Percentiles rank a stretch among this genome's conserved stretches.
These are phyloP conservation scores for Agonopterix arenella DNA, from an alignment of 2,888 invertebrate species.

Conservation along the genomic window DNA sequence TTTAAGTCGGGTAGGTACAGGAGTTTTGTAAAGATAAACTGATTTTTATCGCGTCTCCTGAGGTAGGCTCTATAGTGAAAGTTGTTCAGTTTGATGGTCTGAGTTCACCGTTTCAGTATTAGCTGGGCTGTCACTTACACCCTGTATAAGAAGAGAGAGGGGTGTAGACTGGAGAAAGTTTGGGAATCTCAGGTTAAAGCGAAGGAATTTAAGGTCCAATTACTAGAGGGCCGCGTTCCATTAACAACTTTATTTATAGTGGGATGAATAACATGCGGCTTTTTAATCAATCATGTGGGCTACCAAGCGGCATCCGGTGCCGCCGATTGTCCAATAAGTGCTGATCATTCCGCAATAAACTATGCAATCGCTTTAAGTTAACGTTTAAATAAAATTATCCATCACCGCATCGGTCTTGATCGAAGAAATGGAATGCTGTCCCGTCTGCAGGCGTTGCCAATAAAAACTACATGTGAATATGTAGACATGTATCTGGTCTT, in stretches of 20 bases:
- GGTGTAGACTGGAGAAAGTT: neutral
- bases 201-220: conserved; percentile 64
- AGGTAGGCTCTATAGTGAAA: too few species aligned
- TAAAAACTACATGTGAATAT: conserved; percentile 3
- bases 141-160: too few species aligned
- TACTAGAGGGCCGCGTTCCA: conserved; percentile 54
- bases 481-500: too few species aligned
- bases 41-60: too few species aligned
- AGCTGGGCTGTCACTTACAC: too few species aligned
- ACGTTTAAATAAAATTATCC: conserved; percentile 24
- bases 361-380: conserved; percentile 18
- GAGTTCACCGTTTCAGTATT: too few species aligned
- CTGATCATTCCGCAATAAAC: conserved; percentile 32
- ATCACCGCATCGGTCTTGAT: conserved; percentile 8
- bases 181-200: conserved; percentile 37
- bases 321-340: conserved; percentile 48
- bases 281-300: conserved; percentile 67
- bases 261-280: conserved; percentile 65
- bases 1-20: too few species aligned
- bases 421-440: conserved; percentile 21
- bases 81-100: too few species aligned
- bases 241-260: conserved; percentile 70
- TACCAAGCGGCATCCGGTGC: conserved; percentile 49
- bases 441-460: conserved; percentile 6
- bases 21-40: too few species aligned